Conservation (phyloP, 1,140 invertebrate genomes). For the Temnothorax longispinosus region DNA sequence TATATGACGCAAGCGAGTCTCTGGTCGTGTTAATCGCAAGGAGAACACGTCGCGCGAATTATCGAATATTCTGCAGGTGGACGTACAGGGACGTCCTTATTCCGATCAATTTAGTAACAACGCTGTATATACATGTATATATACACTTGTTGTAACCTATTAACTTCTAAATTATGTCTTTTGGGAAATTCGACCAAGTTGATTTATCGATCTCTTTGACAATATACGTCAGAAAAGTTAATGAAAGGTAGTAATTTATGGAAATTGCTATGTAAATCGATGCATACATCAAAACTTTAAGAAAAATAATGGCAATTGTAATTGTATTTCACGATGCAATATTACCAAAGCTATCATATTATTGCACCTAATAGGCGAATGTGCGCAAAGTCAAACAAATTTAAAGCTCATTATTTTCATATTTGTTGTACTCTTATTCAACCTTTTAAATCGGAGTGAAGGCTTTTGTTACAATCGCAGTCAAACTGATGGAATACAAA, state of each 20-base stretch:
- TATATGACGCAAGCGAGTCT: not conserved
- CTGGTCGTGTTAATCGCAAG: not conserved
- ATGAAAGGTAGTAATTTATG: not conserved
- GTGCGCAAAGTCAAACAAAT: not conserved
- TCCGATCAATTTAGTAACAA: conserved; percentile 24
- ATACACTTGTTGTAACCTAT: not conserved
- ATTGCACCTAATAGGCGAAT: not conserved
- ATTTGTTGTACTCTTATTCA: not conserved
- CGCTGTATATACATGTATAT: not conserved
- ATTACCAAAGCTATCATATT: not conserved
- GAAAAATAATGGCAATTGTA: not conserved
- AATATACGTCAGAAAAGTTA: not conserved
- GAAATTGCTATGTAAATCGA: not conserved
- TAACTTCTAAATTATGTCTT: conserved; percentile 36
- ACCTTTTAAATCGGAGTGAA: not conserved
- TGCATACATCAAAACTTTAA: not conserved
- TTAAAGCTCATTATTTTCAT: not conserved
- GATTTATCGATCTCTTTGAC: not conserved
- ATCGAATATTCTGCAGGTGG: not conserved
- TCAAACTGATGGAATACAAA: not conserved
- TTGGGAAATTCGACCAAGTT: conserved; percentile 28
- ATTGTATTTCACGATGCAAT: not conserved
- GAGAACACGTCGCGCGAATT: not conserved
- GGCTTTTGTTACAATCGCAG: not conserved
- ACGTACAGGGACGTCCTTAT: not conserved